Percentiles rank a stretch among this genome's conserved stretches.
These are phyloP conservation scores for Phytoseiulus persimilis DNA, from an alignment of 2,888 invertebrate genomes.

Conservation along the genomic window DNA sequence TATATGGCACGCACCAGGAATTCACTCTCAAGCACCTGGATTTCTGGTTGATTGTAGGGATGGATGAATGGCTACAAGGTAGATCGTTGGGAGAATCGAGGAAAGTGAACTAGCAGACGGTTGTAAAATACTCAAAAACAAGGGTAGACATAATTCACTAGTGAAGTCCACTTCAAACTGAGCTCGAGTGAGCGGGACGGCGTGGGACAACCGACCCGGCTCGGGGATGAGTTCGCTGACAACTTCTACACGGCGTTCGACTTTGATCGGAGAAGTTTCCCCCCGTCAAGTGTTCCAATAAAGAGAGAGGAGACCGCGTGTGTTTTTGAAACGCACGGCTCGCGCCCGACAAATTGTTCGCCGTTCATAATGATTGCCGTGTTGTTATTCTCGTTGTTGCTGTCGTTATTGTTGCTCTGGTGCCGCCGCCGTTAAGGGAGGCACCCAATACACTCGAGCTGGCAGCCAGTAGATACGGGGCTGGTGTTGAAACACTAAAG, in stretches of 20 bases:
- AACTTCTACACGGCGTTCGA: background rate
- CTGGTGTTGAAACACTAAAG: background rate
- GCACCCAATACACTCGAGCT: background rate
- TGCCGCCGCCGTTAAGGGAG: background rate
- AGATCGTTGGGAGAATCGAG: too few species aligned
- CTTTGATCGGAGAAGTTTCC: background rate
- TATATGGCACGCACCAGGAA: background rate
- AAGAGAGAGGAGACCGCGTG: background rate
- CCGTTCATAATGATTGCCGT: background rate
- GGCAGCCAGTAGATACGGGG: background rate
- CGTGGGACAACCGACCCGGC: background rate
- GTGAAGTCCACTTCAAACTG: background rate
- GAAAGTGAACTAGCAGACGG: background rate
- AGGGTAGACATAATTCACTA: background rate
- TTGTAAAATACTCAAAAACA: background rate
- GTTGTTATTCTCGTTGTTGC: background rate
- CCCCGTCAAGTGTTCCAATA: background rate
- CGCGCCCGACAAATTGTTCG: background rate
- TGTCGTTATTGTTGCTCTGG: background rate
- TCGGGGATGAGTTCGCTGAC: background rate
- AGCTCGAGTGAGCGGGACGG: background rate
- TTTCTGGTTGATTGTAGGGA: background rate
- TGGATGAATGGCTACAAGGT: background rate
- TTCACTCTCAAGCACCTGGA: background rate
- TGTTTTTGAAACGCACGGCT: background rate